Percentiles rank a stretch among this genome's conserved stretches.
Evolutionary conservation across 1,140 invertebrate genomes (phyloP).

Genomic region (Drosophila serrata): DNA sequence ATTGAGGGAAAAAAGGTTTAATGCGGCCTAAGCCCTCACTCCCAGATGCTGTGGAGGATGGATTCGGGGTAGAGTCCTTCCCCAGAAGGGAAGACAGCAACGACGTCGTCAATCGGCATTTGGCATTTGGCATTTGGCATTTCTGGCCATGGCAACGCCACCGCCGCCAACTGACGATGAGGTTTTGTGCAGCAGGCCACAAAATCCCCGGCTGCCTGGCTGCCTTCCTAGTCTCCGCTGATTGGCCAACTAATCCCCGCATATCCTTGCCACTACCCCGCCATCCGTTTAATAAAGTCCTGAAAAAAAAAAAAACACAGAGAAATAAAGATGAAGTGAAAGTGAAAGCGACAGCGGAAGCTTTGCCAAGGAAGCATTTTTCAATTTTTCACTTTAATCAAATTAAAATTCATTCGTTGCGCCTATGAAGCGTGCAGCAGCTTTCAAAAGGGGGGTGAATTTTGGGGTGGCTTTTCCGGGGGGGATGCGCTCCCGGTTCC

Average conservation of each 20-base stretch:
- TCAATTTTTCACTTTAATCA: slow-evolving; percentile 84
- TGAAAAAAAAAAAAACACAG: slow-evolving; percentile 8
- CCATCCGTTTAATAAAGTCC: slow-evolving; percentile 50
- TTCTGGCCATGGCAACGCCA: slow-evolving; percentile 66
- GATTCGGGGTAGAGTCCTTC: neutral
- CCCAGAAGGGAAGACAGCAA: slow-evolving; percentile 14
- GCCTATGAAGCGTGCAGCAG: slow-evolving; percentile 77
- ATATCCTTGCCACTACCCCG: slow-evolving; percentile 20
- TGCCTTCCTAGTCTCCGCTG: slow-evolving; percentile 41
- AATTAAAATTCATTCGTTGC: slow-evolving; percentile 84
- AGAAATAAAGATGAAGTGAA: slow-evolving; percentile 19
- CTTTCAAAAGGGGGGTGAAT: slow-evolving; percentile 11
- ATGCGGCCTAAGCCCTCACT: slow-evolving; percentile 67
- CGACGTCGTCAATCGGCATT: slow-evolving; percentile 52
- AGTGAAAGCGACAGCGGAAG: slow-evolving; percentile 29
- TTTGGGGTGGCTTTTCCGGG: slow-evolving; percentile 2
- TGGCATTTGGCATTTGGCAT: slow-evolving; percentile 49
- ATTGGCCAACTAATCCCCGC: slow-evolving; percentile 75
- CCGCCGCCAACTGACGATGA: slow-evolving; percentile 20
- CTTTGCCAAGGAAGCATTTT: slow-evolving; percentile 54
- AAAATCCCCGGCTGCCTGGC: slow-evolving; percentile 36
- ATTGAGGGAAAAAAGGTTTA: slow-evolving; percentile 65
- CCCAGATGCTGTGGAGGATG: neutral
- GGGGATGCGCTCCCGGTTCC: neutral
- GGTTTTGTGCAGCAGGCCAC: slow-evolving; percentile 58